Evolutionary conservation across 2,888 invertebrate genomes (phyloP), one percentile per base, ranked within the genome.

Genomic region (Ophion costatus): DNA sequence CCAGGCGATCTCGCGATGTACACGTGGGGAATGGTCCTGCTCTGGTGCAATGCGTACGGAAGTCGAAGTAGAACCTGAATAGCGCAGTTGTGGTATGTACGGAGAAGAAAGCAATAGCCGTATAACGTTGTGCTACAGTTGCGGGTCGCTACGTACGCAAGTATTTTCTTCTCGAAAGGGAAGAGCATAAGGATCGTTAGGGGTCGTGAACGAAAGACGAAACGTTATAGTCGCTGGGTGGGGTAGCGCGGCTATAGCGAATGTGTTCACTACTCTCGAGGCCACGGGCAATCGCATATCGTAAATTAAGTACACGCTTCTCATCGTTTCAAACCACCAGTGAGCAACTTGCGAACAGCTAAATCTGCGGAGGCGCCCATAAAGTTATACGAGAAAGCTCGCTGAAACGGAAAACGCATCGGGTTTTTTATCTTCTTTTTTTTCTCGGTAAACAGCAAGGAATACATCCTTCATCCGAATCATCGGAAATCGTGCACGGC

Each of bases 231-330:
- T 51, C 56, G 66, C 66, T 59, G 59, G 59, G 22, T 20, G 69
- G 45, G 14, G 51, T 17, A 4, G 14, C 3, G 51, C 5, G 17
- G 10, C 45, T 51, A 51, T 17, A 14, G 51, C 51, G 17, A 51
- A 51, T 51, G 56, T 70, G 59, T 75, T 83, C 79, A 42, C 64
- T 69, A 45, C 42, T 61, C 61, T 56, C 56, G 77, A 57, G 71
- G 51, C n/a, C 20, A 20, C 61, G 45, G 78, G 33, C 64, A 70
- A 70, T 83, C 69, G 79, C 84, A 20, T 59, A 82, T 88, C 87
- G 87, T 89, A 88, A 89, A 89, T 89, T 89, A 88, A 89, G 83
- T 85, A 61, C 56, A 84, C 83, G 86, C 79, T 80, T 76, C 51
- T 63, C 57, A 33, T 66, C 56, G 75, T 74, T 75, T 67, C 63